Percentiles rank a stretch among this genome's conserved stretches.
phyloP scores from a whole-genome alignment of 2,797 vertebrate species.

The Mastacembelus armatus region DNA sequence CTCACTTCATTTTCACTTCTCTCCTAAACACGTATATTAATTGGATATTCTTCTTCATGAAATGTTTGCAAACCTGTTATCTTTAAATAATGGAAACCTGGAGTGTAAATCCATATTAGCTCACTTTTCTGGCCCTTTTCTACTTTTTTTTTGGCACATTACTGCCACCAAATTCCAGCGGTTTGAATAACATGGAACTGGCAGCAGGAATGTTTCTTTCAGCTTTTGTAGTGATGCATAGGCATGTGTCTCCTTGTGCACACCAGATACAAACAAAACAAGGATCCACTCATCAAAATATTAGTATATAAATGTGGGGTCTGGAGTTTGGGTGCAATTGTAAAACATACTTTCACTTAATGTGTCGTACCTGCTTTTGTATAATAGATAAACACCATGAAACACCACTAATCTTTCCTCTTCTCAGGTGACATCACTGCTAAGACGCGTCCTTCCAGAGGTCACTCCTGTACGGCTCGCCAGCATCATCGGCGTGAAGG shows the following conservation, averaged over 20 bases:
- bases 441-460: slow-evolving; percentile 96
- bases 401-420: neutral
- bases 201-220: neutral
- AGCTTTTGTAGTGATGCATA: neutral
- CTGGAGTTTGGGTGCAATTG: neutral
- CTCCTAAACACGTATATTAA: neutral
- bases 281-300: neutral
- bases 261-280: no score
- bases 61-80: neutral
- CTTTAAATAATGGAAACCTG: neutral
- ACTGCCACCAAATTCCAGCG: slow-evolving; percentile 14
- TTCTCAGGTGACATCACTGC: slow-evolving; percentile 93
- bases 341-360: neutral
- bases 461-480: slow-evolving; percentile 96
- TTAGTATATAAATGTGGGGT: neutral
- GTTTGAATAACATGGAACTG: neutral
- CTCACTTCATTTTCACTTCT: neutral
- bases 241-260: neutral
- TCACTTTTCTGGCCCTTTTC: neutral
- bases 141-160: neutral
- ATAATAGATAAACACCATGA: neutral
- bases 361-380: no score
- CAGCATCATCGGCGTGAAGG: slow-evolving; percentile 97
- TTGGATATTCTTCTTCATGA: no score
- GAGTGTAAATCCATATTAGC: no score